Evolutionary conservation across 2,113 vertebrate species (phyloP), one percentile per base, ranked within the genome.

Genomic region (Panurus biarmicus): DNA sequence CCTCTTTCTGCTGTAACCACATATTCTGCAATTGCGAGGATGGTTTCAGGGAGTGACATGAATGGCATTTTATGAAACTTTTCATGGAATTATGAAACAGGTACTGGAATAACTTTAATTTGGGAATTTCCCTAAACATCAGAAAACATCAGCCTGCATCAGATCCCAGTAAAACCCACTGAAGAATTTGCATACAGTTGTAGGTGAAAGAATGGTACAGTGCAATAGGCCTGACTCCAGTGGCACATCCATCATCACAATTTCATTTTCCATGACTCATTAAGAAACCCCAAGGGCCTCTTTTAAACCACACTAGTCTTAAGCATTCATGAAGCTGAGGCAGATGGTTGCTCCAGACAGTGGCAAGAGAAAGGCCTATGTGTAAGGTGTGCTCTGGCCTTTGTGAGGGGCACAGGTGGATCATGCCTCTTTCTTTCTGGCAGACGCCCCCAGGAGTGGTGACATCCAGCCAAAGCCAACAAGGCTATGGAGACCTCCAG

Each of bases 71-170:
- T 60, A 88, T 81, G 87, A 88, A 94, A 75, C 53, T 75, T 93
- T 67, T 85, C 47, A 93, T 85, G 82, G 88, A 87, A 84, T 97
- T 93, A 91, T 86, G 73, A 95, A 92, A 84, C 8, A 47, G 77
- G 45, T 95, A 90, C n/a, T 83, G 75, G 80, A 94, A 87, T 71
- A 78, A 75, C 40, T 80, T 95, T 76, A 73, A 70, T 44, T 53
- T 65, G 95, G 97, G 96, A 70, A 94, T 97, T 97, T 97, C 96
- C 97, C 25, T 86, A 85, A 62, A 35, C 54, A 31, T 28, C 67
- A 76, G n/a, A 84, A 42, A 86, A 61, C 40, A 78, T 35, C 61
- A 90, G 18, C 18, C 38, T 51, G 26, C 87, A 87, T 89, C 80
- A 94, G 16, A 62, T 44, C 90, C 50, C 36, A 89, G 70, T 79